Conservation (phyloP, 2,888 invertebrate genomes). For the Parasteatoda lunata region DNA sequence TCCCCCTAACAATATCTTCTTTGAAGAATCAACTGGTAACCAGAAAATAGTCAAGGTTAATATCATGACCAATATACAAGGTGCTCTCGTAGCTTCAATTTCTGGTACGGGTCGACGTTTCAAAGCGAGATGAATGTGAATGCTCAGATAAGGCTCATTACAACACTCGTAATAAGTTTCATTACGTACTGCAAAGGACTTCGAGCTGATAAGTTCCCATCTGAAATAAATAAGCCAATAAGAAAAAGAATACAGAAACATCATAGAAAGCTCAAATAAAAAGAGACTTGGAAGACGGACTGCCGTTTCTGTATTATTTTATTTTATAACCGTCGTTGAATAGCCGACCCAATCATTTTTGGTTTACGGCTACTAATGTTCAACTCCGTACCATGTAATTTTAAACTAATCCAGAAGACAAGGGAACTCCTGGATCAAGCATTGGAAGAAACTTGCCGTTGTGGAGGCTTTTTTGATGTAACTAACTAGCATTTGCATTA, state of each 20-base stretch:
- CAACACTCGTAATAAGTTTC: constrained; percentile 39
- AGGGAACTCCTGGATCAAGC: no score
- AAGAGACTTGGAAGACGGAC: no score
- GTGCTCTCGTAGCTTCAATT: constrained; percentile 35
- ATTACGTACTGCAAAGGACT: constrained; percentile 15
- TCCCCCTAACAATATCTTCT: constrained; percentile 45
- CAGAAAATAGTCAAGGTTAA: constrained; percentile 60
- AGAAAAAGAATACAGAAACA: background rate
- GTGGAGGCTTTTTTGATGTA: no score
- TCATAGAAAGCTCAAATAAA: no score
- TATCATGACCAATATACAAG: constrained; percentile 47
- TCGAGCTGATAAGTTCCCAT: constrained; percentile 28
- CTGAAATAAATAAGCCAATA: constrained; percentile 5
- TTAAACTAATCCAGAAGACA: no score
- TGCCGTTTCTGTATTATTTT: no score
- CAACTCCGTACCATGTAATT: no score
- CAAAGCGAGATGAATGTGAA: constrained; percentile 17
- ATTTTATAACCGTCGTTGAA: no score
- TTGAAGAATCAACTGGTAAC: constrained; percentile 51
- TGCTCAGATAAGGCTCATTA: constrained; percentile 45
- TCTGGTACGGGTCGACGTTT: constrained; percentile 42
- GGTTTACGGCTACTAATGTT: no score
- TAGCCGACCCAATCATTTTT: no score
- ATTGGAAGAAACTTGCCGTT: no score
- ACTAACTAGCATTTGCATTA: no score